These are phyloP conservation scores for Drosophila multiciliata DNA, from an alignment of 2,888 invertebrate species.

Conservation along the genomic window DNA sequence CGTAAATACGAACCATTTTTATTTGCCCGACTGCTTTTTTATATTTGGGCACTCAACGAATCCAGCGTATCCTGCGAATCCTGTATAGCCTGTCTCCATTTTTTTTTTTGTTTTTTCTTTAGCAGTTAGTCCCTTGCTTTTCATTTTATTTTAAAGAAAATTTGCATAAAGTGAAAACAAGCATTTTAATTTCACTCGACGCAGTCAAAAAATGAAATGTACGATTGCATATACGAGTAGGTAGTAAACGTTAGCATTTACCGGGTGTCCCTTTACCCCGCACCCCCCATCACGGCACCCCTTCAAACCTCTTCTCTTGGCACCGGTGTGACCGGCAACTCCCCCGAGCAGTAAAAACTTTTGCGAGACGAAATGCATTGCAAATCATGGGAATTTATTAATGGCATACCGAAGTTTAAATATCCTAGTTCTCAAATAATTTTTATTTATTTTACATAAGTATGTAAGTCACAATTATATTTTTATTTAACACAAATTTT, in stretches of 20 bases:
- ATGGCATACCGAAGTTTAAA: constrained; percentile 10
- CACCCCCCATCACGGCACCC: not conserved
- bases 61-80: constrained; percentile 40
- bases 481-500: not conserved
- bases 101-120: constrained; percentile 20
- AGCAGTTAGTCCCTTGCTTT: constrained; percentile 43
- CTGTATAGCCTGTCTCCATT: constrained; percentile 30
- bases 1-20: constrained; percentile 78
- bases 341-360: constrained; percentile 75
- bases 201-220: constrained; percentile 65
- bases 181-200: constrained; percentile 81
- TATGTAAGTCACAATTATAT: not conserved
- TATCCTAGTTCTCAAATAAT: not conserved
- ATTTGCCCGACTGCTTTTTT: constrained; percentile 61
- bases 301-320: constrained; percentile 3
- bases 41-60: constrained; percentile 57
- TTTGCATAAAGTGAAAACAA: constrained; percentile 84
- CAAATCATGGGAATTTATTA: constrained; percentile 30
- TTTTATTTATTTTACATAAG: not conserved
- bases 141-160: constrained; percentile 70
- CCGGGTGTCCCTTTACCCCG: constrained; percentile 29
- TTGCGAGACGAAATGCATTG: constrained; percentile 48
- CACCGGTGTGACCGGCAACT: constrained; percentile 44
- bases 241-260: constrained; percentile 77
- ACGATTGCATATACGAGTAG: constrained; percentile 62